Evolutionary conservation across 2,888 invertebrate species (phyloP).

Genomic region (Drosophila suboccidentalis): DNA sequence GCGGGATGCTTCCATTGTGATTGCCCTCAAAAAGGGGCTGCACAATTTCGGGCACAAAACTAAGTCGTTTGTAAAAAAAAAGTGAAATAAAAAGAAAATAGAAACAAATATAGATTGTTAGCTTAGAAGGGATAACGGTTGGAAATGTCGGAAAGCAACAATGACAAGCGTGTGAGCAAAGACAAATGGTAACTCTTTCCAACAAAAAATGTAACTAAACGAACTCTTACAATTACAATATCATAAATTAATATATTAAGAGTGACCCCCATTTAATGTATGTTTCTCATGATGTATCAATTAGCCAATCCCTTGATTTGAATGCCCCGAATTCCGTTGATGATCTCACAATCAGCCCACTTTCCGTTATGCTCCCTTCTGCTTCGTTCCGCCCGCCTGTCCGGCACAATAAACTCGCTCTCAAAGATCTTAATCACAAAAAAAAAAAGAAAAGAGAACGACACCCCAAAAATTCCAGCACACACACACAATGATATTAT

Average conservation of each 20-base stretch:
- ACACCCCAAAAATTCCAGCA: constrained; percentile 41
- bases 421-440: constrained; percentile 73
- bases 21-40: constrained; percentile 44
- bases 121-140: constrained; percentile 59
- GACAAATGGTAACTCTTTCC: constrained; percentile 37
- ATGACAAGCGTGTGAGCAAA: constrained; percentile 49
- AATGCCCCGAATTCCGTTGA: constrained; percentile 54
- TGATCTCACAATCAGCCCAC: constrained; percentile 77
- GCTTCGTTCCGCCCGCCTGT: constrained; percentile 49
- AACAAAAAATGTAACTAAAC: constrained; percentile 9
- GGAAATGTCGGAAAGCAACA: constrained; percentile 28
- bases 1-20: constrained; percentile 71
- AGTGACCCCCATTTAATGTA: constrained; percentile 41
- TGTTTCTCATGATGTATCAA: constrained; percentile 58
- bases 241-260: constrained; percentile 12
- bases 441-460: constrained; percentile 25
- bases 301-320: constrained; percentile 61
- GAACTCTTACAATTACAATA: constrained; percentile 6
- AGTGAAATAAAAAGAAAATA: constrained; percentile 28
- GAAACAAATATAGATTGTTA: constrained; percentile 57
- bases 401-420: constrained; percentile 43
- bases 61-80: constrained; percentile 29
- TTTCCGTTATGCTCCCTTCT: constrained; percentile 41
- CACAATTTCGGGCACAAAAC: constrained; percentile 44
- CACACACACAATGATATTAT: constrained; percentile 7